A percentile compares a stretch with the other conserved stretches of the same genome.
Evolutionary conservation across 2,888 invertebrate genomes (phyloP).

Genomic region (Drosophila birchii): DNA sequence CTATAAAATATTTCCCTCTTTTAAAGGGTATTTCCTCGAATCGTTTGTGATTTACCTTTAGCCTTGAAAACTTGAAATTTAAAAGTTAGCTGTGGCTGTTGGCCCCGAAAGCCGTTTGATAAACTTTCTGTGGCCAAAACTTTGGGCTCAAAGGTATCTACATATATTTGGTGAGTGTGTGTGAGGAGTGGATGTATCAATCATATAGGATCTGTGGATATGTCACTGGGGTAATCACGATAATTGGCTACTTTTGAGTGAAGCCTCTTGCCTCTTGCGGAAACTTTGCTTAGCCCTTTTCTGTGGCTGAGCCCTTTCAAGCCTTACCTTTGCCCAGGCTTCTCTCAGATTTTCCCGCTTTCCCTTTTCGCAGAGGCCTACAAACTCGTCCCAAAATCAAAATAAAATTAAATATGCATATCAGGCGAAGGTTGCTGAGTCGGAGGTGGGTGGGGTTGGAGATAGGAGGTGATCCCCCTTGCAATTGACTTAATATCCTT

Average conservation of each 20-base stretch:
- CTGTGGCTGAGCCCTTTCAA: neutral
- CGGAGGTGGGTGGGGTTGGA: neutral
- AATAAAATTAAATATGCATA: conserved; percentile 77
- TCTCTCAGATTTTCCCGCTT: neutral
- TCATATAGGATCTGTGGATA: conserved; percentile 21
- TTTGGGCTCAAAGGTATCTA: neutral
- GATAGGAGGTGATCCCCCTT: conserved; percentile 17
- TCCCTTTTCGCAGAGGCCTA: neutral
- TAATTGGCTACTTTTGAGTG: conserved; percentile 32
- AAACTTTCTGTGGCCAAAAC: conserved; percentile 38
- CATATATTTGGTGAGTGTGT: neutral
- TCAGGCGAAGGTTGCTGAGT: conserved; percentile 42
- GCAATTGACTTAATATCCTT: conserved; percentile 77
- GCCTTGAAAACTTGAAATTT: neutral
- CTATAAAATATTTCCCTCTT: too few species aligned
- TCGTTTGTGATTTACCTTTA: neutral
- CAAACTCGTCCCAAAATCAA: conserved; percentile 32
- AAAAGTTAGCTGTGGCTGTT: conserved; percentile 13
- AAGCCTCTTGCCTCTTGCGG: neutral
- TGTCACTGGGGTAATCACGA: conserved; percentile 34
- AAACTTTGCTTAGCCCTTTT: neutral
- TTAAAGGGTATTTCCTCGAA: neutral
- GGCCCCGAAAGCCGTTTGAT: conserved; percentile 32
- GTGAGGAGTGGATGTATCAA: conserved; percentile 23
- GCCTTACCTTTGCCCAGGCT: neutral